These are phyloP conservation scores for Thaumetopoea pityocampa DNA, from an alignment of 1,140 invertebrate genomes.

Conservation along the genomic window DNA sequence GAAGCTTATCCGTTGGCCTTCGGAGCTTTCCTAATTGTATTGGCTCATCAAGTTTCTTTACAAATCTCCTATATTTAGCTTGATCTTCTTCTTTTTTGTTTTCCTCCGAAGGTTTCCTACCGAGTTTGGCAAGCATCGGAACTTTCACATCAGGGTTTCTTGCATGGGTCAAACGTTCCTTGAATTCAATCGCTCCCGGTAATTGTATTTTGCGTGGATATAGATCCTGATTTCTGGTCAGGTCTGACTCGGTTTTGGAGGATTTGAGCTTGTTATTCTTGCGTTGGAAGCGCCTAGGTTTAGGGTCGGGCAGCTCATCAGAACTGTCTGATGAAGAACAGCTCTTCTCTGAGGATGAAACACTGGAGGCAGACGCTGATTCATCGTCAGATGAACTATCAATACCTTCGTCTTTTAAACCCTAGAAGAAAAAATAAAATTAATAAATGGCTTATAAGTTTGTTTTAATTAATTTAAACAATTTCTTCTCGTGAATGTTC, in stretches of 20 bases:
- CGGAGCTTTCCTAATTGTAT: conserved; percentile 59
- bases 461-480: background rate
- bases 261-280: conserved; percentile 66
- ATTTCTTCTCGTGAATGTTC: no score
- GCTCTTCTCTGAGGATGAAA: conserved; percentile 69
- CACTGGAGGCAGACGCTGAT: conserved; percentile 57
- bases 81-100: conserved; percentile 46
- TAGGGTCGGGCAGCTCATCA: conserved; percentile 53
- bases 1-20: conserved; percentile 39
- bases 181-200: conserved; percentile 57
- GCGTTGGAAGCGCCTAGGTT: conserved; percentile 52
- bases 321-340: conserved; percentile 70
- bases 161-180: conserved; percentile 52
- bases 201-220: conserved; percentile 42
- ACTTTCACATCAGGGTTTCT: conserved; percentile 52
- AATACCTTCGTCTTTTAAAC: conserved; percentile 72
- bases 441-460: background rate
- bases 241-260: conserved; percentile 66
- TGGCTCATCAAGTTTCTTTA: conserved; percentile 55
- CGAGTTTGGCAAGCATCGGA: conserved; percentile 54
- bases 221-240: conserved; percentile 42
- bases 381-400: conserved; percentile 74
- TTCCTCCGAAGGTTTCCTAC: conserved; percentile 49
- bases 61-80: conserved; percentile 37
- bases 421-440: conserved; percentile 40